A percentile compares a stretch with the other conserved stretches of the same genome.
These are phyloP conservation scores for Lates calcarifer DNA, from an alignment of 2,113 vertebrate species.

Conservation along the genomic window DNA sequence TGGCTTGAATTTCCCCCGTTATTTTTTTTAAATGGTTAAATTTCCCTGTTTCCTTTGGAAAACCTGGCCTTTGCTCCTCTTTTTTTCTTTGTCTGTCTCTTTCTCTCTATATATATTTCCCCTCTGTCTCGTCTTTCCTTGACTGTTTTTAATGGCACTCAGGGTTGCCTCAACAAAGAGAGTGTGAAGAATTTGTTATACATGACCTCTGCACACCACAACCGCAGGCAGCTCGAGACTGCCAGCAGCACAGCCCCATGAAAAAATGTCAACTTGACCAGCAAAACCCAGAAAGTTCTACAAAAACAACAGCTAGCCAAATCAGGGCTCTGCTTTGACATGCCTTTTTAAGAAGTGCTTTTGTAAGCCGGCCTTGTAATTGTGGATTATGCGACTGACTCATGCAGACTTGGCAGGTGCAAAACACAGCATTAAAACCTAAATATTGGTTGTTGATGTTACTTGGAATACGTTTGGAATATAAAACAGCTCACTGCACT, in stretches of 20 bases:
- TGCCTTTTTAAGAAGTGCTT: constrained; percentile 79
- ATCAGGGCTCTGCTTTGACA: constrained; percentile 75
- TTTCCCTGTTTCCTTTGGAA: constrained; percentile 82
- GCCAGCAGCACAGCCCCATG: constrained; percentile 67
- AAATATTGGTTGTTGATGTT: constrained; percentile 77
- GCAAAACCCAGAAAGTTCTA: constrained; percentile 67
- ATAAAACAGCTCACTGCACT: constrained; percentile 56
- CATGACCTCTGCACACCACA: constrained; percentile 79
- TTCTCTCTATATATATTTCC: constrained; percentile 61
- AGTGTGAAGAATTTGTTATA: constrained; percentile 86
- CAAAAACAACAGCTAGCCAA: constrained; percentile 70
- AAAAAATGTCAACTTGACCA: constrained; percentile 79
- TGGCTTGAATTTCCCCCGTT: constrained; percentile 84
- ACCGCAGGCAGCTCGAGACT: constrained; percentile 72
- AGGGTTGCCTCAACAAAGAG: constrained; percentile 78
- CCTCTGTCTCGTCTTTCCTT: constrained; percentile 71
- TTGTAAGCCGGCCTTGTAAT: constrained; percentile 81
- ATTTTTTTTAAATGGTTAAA: constrained; percentile 82
- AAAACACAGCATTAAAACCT: constrained; percentile 74
- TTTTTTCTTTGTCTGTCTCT: constrained; percentile 56
- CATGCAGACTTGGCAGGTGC: constrained; percentile 79
- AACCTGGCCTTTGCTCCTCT: constrained; percentile 73
- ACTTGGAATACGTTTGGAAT: constrained; percentile 58
- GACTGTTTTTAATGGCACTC: constrained; percentile 78
- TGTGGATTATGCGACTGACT: constrained; percentile 77